phyloP scores from a whole-genome alignment of 37 sponge, comb jelly and placozoan species.

The Mnemiopsis leidyi region DNA sequence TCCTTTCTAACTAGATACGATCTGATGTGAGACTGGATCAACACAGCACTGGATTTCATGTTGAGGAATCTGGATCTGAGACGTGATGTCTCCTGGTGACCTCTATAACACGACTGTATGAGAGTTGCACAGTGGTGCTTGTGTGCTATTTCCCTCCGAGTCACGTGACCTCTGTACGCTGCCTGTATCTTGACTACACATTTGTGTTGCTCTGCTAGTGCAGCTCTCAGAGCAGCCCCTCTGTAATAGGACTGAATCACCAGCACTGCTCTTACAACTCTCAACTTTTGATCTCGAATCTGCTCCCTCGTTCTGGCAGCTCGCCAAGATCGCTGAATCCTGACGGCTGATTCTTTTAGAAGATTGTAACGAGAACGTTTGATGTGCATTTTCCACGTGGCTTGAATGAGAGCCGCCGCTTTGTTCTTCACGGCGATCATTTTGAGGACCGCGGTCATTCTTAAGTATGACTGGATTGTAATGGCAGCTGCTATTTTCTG shows the following conservation, averaged over 20 bases:
- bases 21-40: conserved; percentile 18
- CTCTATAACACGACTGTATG: not conserved
- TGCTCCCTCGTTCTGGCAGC: not conserved
- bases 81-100: not conserved
- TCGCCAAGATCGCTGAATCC: conserved; percentile 22
- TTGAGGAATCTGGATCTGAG: not conserved
- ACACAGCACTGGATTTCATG: not conserved
- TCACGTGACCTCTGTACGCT: not conserved
- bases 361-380: not conserved
- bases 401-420: not conserved
- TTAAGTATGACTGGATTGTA: conserved; percentile 61
- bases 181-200: not conserved
- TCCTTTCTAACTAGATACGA: not conserved
- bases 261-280: not conserved
- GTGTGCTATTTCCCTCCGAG: not conserved
- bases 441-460: conserved; percentile 36
- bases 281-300: not conserved
- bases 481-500: conserved; percentile 26
- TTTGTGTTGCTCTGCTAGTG: not conserved
- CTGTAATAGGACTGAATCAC: conserved; percentile 23
- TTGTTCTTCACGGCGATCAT: not conserved
- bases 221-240: not conserved
- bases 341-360: not conserved
- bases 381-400: not conserved
- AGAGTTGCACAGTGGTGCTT: not conserved